A percentile compares a stretch with the other conserved stretches of the same genome.
Conservation (phyloP, 2,888 invertebrate species). For the Halictus ligatus region DNA sequence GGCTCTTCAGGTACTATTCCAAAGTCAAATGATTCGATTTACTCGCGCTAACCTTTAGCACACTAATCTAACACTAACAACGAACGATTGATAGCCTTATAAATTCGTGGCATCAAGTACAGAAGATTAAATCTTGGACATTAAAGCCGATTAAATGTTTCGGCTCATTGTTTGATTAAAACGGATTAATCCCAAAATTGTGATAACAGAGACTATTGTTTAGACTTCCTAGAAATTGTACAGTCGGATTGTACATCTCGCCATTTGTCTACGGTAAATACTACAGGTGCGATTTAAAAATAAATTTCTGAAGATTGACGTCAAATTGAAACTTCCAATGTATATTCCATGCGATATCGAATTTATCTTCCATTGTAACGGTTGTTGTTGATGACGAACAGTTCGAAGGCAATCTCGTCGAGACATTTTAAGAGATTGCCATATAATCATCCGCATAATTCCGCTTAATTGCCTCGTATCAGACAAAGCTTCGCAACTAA, state of each 20-base stretch:
- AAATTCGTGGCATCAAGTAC: background rate
- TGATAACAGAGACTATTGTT: background rate
- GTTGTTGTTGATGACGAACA: background rate
- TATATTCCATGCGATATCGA: background rate
- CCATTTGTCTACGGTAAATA: background rate
- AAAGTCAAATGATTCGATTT: background rate
- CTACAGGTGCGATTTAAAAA: background rate
- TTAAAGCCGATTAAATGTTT: background rate
- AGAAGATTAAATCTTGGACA: background rate
- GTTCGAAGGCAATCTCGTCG: background rate
- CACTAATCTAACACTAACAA: background rate
- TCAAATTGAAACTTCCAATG: background rate
- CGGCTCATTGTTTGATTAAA: background rate
- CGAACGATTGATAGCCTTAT: background rate
- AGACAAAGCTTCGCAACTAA: background rate
- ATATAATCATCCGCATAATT: background rate
- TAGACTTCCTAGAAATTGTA: background rate
- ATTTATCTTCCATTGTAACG: background rate
- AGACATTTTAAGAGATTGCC: background rate
- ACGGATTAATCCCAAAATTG: background rate
- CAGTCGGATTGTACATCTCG: background rate
- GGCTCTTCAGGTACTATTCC: constrained; percentile 90
- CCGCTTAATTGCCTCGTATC: background rate
- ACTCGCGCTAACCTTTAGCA: background rate
- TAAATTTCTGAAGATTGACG: background rate